phyloP scores from a whole-genome alignment of 2,888 invertebrate species.

The Argyra leucocephala region DNA sequence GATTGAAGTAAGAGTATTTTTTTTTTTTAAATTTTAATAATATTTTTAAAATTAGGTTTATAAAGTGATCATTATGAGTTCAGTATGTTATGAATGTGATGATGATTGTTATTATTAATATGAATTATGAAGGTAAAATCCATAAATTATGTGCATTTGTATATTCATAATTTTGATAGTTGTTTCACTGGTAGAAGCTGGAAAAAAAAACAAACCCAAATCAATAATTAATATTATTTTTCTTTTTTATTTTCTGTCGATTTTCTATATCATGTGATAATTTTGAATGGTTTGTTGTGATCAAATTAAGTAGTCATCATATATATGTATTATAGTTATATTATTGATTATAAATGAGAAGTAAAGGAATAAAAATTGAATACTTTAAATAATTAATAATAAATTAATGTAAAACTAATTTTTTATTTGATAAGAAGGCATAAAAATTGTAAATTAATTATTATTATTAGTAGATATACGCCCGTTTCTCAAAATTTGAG shows the following conservation, averaged over 20 bases:
- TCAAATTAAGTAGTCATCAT: background rate
- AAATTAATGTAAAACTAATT: background rate
- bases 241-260: no score
- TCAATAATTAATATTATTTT: no score
- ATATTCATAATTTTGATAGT: no score
- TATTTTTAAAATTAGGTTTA: background rate
- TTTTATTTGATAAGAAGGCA: no score
- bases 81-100: background rate
- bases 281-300: background rate
- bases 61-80: background rate
- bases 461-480: no score
- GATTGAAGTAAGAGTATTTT: constrained; percentile 10
- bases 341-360: background rate
- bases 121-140: background rate
- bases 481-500: no score
- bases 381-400: background rate
- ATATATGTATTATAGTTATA: background rate
- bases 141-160: no score
- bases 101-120: background rate
- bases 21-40: background rate
- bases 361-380: background rate
- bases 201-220: no score
- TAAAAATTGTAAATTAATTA: no score
- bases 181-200: no score
- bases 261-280: background rate